phyloP scores from a whole-genome alignment of 2,113 vertebrate genomes.

The Stictonetta naevosa region DNA sequence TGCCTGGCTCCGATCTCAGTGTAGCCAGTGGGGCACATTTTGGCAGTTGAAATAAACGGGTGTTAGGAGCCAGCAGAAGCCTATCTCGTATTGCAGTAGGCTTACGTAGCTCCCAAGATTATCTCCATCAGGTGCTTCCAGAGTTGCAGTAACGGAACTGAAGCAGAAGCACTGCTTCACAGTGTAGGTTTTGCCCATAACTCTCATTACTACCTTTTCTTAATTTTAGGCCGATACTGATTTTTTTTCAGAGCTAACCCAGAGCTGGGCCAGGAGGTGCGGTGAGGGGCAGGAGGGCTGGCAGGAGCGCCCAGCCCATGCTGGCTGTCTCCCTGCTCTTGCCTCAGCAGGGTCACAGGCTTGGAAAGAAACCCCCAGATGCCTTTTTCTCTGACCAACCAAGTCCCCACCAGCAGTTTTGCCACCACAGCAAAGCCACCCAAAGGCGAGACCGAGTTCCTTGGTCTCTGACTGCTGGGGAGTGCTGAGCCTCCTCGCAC shows the following conservation, averaged over 20 bases:
- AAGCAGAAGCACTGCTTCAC: not conserved
- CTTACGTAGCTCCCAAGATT: not conserved
- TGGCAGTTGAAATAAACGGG: not conserved
- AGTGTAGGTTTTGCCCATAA: not conserved
- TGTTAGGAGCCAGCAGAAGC: not conserved
- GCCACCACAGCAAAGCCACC: not conserved
- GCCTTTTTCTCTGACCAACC: accelerated
- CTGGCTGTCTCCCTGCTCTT: not conserved
- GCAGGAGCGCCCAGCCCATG: not conserved
- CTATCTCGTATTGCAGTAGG: not conserved
- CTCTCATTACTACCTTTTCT: not conserved
- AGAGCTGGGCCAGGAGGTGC: not conserved
- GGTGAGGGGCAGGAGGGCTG: not conserved
- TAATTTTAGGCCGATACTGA: not conserved
- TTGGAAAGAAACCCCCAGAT: not conserved
- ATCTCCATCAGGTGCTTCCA: not conserved
- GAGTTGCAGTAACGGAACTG: not conserved
- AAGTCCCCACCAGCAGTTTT: accelerated
- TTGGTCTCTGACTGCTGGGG: accelerated
- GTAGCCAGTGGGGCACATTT: not conserved
- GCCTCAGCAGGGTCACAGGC: accelerated
- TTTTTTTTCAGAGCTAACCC: not conserved
- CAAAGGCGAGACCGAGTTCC: not conserved
- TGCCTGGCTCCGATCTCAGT: not conserved
- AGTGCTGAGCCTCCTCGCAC: not conserved